Base-by-base conservation (phyloP, 2,888 invertebrate genomes). In the Amblyjoppa fuscipennis region DNA sequence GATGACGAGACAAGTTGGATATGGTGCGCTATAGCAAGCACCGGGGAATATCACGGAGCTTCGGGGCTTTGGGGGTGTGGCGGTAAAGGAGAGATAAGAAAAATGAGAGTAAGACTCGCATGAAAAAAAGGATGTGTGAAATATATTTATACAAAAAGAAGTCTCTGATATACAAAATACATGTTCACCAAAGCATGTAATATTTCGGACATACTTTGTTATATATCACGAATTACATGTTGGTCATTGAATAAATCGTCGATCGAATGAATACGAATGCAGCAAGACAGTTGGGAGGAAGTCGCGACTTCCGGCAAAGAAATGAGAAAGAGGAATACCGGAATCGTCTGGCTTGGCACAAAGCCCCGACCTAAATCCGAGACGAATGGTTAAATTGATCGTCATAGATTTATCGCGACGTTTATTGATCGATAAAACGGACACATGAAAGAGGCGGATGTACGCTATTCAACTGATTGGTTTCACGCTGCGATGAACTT, bases 1-100 rank as follows among this genome's bases (percentile, higher is more conserved):
- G 85, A 85, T 64, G 69, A 71, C 81, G 74, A 76, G 69, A 73
- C 85, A 61, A 53, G 69, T 84, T 85, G 73, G 83, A 78, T 81
- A 56, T 59, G 59, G 59, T 34, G 31, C n/a, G 45, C 28, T 28
- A 31, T 16, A 81, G 61, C 41, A 70, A 59, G 34, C 28, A 31
- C 20, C 13, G 25, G 20, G 38, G 38, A 70, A 25, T 34, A 66
- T 25, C 1, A 16, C 28, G 25, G 25, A n/a, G 25, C 56, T 16
- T n/a, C 13, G 41, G n/a, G 20, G 16, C 13, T 75, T 64, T 45
- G n/a, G 28, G 20, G 41, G 59, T 71, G 56, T 7, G n/a, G 1
- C n/a, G 64, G 1, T 2, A 25, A 7, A 56, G 20, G 56, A 25
- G 11, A 25, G 25, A 38, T 49, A 51, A 34, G 38, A 64, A 20